Base-by-base conservation (phyloP, 2,888 invertebrate species). In the Cephus rjabovi region DNA sequence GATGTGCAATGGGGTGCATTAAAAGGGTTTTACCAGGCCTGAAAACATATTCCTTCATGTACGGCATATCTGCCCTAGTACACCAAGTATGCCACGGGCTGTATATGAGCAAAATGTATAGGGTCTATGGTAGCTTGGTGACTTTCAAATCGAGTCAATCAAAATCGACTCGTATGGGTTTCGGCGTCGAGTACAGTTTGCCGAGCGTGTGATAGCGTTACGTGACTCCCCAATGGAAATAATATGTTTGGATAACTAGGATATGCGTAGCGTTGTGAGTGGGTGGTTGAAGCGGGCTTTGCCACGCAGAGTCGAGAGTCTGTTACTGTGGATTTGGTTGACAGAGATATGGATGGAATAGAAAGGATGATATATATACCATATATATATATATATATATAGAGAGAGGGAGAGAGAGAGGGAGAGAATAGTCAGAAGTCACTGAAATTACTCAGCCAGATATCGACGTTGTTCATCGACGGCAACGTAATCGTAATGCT, bases 211-310 rank as follows among this genome's bases (percentile, higher is more conserved):
- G 83, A 83, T 84, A 80, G 82, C 82, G 81, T 82, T 84, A 76
- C 79, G 70, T 37, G 79, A 80, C 80, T 84, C 80, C 83, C 80
- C 83, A 84, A 84, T 83, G 82, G 82, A 82, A 79, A 83, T 84
- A 81, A 82, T 80, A 81, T 81, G 81, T 83, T 83, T 83, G 81
- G 69, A 56, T 56, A 56, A 56, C 56, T 56, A 56, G 56, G 56
- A 56, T 56, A 56, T 56, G 56, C 56, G 56, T 56, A 15, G 23
- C 56, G 56, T 56, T 56, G 23, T 23, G 56, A 23, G 23, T 56
- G 23, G 9, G 6, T 56, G 56, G 56, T 23, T 56, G 9, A 56
- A 56, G 9, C 56, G 56, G 56, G 56, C 2, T 56, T 56, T 23
- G 23, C 56, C 23, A 56, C 23, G 56, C 56, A 56, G 23, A 56